Base-by-base conservation (phyloP, 2,888 invertebrate species). In the Diaperis boleti region DNA sequence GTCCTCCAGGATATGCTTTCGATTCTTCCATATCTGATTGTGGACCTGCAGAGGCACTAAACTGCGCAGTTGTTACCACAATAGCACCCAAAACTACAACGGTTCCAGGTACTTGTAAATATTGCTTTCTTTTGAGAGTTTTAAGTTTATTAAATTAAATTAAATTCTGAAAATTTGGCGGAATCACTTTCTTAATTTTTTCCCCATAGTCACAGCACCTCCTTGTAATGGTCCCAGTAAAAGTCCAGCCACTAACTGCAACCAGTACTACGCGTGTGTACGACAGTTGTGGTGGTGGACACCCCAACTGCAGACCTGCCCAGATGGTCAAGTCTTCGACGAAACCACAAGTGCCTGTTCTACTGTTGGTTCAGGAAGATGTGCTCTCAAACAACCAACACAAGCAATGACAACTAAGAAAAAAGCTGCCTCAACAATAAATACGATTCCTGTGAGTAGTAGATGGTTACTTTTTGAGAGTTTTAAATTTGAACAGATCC, bases 261-360 rank as follows among this genome's bases (percentile, higher is more conserved):
- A 42, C 20, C 20, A 42, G 7, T 42, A 42, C 7, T 42, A 42
- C 22, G 42, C 18, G 11, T 42, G 42, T 22, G 11, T n/a, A 6
- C 18, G 10, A 18, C 3, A 15, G 1, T 42, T 8, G 42, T 42
- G 42, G 42, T 42, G 42, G 42, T 42, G 18, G 20, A 11, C n/a
- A 20, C 42, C 42, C 3, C 3, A 4, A 22, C 10, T 42, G 10
- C 18, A 42, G 13, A 22, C 20, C 1, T 42, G 42, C 8, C 42
- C 42, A n/a, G 42, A 42, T 2, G 42, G 42, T 8, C 8, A 18
- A 42, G 15, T n/a, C 7, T 42, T 42, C 10, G 22, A 42, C 10
- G 6, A 7, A 18, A 42, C 5, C 7, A 2, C 17, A 17, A 41
- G 8, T 17, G 41, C 6, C n/a, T 41, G 41, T 11, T 26, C 26